These are phyloP conservation scores for Linurgus olivaceus DNA, from an alignment of 2,797 vertebrate genomes.

Conservation along the genomic window DNA sequence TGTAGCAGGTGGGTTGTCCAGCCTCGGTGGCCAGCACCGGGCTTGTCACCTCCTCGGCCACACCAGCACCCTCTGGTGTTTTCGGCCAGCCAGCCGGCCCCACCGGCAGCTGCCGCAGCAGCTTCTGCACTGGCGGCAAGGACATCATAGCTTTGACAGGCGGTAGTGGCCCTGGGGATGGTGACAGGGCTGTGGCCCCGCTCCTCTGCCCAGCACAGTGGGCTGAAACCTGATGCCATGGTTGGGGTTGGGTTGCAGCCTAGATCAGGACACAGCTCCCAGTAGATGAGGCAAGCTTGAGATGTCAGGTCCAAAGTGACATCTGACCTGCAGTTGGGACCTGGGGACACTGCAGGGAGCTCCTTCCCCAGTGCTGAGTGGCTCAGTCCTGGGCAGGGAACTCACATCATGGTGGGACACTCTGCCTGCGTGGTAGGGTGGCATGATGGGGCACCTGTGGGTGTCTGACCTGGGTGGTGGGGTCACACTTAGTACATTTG, in stretches of 20 bases:
- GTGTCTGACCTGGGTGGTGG: background rate
- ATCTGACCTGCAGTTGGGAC: background rate
- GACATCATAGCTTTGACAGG: background rate
- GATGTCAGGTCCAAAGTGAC: background rate
- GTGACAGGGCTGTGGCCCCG: background rate
- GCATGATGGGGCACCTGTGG: background rate
- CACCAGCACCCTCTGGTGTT: constrained; percentile 47
- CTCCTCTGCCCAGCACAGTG: background rate
- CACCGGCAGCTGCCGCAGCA: constrained; percentile 85
- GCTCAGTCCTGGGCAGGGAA: background rate
- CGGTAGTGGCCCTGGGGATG: background rate
- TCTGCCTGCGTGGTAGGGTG: too few species aligned
- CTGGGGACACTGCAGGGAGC: background rate
- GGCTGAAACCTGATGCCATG: constrained; percentile 7
- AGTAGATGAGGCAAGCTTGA: background rate
- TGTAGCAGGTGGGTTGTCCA: constrained; percentile 86
- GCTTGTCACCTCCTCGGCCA: constrained; percentile 83
- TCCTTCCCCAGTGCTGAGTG: background rate
- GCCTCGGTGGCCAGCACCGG: constrained; percentile 86
- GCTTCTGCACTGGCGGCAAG: constrained; percentile 86
- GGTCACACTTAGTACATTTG: background rate
- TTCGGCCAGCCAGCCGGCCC: constrained; percentile 76
- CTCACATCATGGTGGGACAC: background rate
- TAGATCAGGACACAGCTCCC: accelerated
- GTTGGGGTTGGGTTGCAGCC: background rate